Evolutionary conservation across 2,888 invertebrate genomes (phyloP).

Genomic region (Siphlonurus alternatus): DNA sequence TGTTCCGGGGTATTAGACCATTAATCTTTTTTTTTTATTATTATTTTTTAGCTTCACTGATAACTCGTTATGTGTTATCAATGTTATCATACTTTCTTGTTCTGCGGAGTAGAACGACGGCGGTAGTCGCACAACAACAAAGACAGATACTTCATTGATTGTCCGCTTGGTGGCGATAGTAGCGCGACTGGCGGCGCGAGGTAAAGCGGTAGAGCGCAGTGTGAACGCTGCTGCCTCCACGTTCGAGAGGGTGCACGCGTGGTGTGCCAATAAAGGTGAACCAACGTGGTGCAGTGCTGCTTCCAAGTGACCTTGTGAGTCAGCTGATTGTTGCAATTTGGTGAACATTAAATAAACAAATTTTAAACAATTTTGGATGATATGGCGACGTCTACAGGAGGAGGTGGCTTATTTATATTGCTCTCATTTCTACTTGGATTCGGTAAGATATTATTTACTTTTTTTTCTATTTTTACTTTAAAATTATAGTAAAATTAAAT

Average conservation of each 20-base stretch:
- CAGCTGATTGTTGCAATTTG: not conserved
- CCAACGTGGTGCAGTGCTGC: not conserved
- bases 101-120: too few relatives aligned
- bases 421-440: not conserved
- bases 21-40: too few relatives aligned
- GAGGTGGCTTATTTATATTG: not conserved
- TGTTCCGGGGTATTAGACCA: too few relatives aligned
- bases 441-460: not conserved
- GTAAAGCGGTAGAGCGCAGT: not conserved
- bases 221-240: not conserved
- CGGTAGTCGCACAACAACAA: too few relatives aligned
- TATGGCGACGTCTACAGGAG: not conserved
- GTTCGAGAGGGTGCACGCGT: not conserved
- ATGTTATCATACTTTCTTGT: too few relatives aligned
- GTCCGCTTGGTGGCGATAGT: not conserved
- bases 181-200: not conserved
- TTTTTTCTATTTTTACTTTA: not conserved
- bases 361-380: not conserved
- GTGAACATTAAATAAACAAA: not conserved
- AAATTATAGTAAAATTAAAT: not conserved
- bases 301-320: not conserved
- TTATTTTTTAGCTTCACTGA: too few relatives aligned
- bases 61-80: too few relatives aligned
- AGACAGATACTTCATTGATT: not conserved
- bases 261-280: not conserved